phyloP scores from a whole-genome alignment of 2,113 vertebrate species.

The Tauraco erythrolophus region DNA sequence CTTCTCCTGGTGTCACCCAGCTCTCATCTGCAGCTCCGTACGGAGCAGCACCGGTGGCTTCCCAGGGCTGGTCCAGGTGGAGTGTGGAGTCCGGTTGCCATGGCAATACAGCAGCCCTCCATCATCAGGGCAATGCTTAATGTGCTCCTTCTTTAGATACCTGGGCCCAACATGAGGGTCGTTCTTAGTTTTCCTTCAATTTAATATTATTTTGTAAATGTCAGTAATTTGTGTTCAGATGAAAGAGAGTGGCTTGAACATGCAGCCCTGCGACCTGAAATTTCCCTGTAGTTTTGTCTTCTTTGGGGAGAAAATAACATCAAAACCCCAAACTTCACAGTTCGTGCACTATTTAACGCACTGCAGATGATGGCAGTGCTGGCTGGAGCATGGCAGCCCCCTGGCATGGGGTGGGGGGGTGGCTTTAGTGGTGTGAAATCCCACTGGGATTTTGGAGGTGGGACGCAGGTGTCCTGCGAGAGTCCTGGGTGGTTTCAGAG shows the following conservation, averaged over 20 bases:
- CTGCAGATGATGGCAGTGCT: fast-evolving
- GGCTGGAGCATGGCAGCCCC: neutral
- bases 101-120: neutral
- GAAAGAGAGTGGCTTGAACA: neutral
- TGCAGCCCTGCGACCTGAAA: neutral
- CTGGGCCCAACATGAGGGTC: fast-evolving
- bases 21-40: fast-evolving
- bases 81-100: neutral
- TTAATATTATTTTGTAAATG: neutral
- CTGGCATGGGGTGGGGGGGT: fast-evolving
- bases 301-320: neutral
- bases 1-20: neutral
- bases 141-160: neutral
- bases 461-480: neutral
- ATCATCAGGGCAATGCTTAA: neutral
- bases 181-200: neutral
- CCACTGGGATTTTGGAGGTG: too few species aligned
- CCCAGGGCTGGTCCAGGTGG: neutral
- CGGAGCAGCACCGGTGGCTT: neutral
- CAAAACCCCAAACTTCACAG: too few species aligned
- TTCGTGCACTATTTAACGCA: neutral
- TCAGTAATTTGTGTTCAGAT: neutral
- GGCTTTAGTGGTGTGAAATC: neutral
- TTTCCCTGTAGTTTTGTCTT: neutral
- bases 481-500: neutral